Evolutionary conservation across 2,113 vertebrate species (phyloP).

Genomic region (Scomber japonicus): DNA sequence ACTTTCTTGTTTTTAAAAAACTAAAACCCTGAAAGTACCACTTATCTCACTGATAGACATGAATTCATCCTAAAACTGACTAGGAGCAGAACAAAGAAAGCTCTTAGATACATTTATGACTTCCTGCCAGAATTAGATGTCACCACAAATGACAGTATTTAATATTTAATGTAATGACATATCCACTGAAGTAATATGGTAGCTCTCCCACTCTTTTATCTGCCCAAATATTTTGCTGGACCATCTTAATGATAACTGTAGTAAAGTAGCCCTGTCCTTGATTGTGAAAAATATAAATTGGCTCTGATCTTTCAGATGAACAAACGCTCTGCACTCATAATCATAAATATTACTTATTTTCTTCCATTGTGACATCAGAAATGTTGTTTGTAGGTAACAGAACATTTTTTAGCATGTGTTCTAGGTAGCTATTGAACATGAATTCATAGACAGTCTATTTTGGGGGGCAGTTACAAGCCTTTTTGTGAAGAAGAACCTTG

Average conservation of each 20-base stretch:
- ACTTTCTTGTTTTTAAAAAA: not conserved
- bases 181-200: slow-evolving; percentile 8
- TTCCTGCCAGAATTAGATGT: slow-evolving; percentile 40
- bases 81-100: slow-evolving; percentile 30
- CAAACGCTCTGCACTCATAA: not conserved
- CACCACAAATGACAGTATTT: slow-evolving; percentile 52
- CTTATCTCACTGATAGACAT: slow-evolving; percentile 38
- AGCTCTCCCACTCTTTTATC: not conserved
- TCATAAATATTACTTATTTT: not conserved
- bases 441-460: not conserved
- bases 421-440: not conserved
- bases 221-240: slow-evolving; percentile 15
- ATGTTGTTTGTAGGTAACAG: not conserved
- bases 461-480: not conserved
- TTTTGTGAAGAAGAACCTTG: not conserved
- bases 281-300: not conserved
- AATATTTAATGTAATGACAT: slow-evolving; percentile 52
- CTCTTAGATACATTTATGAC: slow-evolving; percentile 53
- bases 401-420: not conserved
- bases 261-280: not conserved
- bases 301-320: slow-evolving; percentile 1
- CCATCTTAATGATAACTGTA: not conserved
- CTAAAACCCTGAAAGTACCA: not conserved
- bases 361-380: not conserved
- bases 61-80: slow-evolving; percentile 25